Evolutionary conservation across 2,113 vertebrate species (phyloP), one percentile per base, ranked within the genome.

Genomic region (Thunnus maccoyii): DNA sequence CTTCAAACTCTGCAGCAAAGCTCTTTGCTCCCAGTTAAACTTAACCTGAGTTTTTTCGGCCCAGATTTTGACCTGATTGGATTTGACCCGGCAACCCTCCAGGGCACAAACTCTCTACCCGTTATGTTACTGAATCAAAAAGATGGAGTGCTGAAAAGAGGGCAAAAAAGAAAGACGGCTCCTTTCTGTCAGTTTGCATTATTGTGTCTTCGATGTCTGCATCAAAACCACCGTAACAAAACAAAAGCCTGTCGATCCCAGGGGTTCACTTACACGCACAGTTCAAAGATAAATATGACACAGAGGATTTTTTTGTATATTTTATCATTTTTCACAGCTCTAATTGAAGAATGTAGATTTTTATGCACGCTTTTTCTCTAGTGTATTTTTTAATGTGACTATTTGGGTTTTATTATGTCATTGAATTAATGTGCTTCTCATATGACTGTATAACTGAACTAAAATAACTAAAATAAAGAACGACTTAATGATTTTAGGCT

Each of bases 21-120:
- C 27, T 30, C 32, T 0, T 12, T 17, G 51, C 58, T 76, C 25
- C 30, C 17, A 27, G 11, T 36, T 2, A 57, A 46, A 65, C 46
- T 15, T 36, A 7, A 50, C 1, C 5, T 1, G n/a, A 50, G 52
- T 41, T 41, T 51, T 56, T 54, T 14, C 14, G 13, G 47, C 55
- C 67, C 69, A 73, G 61, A 83, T 72, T 41, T 8, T 32, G 55
- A 78, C 69, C 62, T 62, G 64, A 41, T 69, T 72, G 56, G 69
- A 50, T 41, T n/a, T 36, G 54, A 76, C 56, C 30, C 6, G 36
- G 11, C 64, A 51, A 16, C 18, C 46, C 36, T 61, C 25, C 80
- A 41, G 17, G 83, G 56, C 15, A 10, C 47, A 4, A 44, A 12
- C 30, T 60, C 65, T 61, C 47, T 1, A 11, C 41, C 50, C 20